A percentile compares a stretch with the other conserved stretches of the same genome.
Conservation (phyloP, 35 echinoderm and acorn worm genomes). For the Strongylocentrotus purpuratus region DNA sequence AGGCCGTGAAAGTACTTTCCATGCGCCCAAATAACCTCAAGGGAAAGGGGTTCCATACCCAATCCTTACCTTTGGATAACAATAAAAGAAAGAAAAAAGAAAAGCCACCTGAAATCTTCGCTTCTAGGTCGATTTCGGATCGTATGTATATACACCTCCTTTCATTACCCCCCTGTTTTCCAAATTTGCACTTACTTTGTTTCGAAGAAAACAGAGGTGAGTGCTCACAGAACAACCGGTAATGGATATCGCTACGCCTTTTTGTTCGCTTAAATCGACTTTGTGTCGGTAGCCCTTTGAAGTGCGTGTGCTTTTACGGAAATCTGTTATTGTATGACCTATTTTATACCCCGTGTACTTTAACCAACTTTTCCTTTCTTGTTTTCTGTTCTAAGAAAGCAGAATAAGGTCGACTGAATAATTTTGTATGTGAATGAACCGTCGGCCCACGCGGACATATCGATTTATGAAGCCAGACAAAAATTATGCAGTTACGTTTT, state of each 20-base stretch:
- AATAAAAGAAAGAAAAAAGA: background rate
- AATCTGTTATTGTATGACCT: constrained; percentile 41
- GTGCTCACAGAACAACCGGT: background rate
- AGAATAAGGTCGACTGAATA: background rate
- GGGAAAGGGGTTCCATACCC: background rate
- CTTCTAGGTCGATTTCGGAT: background rate
- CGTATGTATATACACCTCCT: background rate
- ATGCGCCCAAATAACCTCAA: background rate
- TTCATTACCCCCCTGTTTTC: background rate
- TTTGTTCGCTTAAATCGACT: constrained; percentile 46
- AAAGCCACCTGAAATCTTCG: background rate
- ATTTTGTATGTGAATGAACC: background rate
- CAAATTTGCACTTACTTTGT: constrained; percentile 1
- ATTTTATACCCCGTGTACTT: background rate
- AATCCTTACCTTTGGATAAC: background rate
- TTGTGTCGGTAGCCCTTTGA: background rate
- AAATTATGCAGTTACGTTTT: background rate
- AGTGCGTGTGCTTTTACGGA: constrained; percentile 14
- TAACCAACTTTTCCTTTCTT: background rate
- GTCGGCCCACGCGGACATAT: background rate
- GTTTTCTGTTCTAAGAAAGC: background rate
- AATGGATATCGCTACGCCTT: constrained; percentile 33
- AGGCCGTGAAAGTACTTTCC: background rate
- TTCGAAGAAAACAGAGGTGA: constrained; percentile 22
- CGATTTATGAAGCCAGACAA: background rate